Percentiles rank a stretch among this genome's conserved stretches.
phyloP scores from a whole-genome alignment of 2,888 invertebrate species.

The Nezara viridula region DNA sequence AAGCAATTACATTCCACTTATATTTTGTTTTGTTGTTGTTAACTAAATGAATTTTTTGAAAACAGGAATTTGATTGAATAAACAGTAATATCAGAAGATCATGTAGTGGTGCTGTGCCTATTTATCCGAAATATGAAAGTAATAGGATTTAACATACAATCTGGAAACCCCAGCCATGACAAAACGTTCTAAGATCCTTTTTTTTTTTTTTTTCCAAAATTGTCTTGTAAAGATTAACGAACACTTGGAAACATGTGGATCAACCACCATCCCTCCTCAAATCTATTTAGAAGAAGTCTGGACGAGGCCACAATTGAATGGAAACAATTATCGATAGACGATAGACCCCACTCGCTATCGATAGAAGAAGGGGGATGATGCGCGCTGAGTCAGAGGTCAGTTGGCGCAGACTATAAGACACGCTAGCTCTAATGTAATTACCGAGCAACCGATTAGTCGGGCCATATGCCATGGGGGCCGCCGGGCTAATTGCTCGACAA shows the following conservation, averaged over 20 bases:
- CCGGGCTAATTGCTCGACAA: background rate
- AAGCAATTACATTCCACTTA: no score
- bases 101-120: no score
- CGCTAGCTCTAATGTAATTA: conserved; percentile 48
- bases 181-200: no score
- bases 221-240: no score
- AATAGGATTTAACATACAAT: no score
- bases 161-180: no score
- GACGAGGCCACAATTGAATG: background rate
- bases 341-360: background rate
- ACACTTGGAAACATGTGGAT: background rate
- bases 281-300: background rate
- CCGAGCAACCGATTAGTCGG: background rate
- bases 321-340: background rate
- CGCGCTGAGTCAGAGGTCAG: conserved; percentile 41
- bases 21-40: no score
- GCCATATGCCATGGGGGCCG: conserved; percentile 34
- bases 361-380: conserved; percentile 7
- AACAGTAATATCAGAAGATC: no score
- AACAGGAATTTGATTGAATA: no score
- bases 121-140: no score
- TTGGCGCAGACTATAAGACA: conserved; percentile 5
- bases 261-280: background rate
- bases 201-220: no score
- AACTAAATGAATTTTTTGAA: no score